Base-by-base conservation (phyloP, 2,113 vertebrate genomes). In the Stomatorhinus ivindoensis region DNA sequence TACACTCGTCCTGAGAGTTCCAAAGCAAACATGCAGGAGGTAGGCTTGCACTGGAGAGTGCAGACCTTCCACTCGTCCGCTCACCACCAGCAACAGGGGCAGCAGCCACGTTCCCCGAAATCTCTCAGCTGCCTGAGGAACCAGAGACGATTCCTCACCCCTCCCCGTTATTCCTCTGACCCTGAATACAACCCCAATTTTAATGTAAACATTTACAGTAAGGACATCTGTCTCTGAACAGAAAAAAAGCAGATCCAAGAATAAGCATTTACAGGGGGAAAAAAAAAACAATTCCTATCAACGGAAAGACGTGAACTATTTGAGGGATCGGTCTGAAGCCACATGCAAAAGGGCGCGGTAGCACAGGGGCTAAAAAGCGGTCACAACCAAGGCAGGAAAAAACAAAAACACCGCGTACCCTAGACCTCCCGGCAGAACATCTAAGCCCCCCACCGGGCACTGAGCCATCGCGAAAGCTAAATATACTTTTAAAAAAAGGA, bases 401-500 rank as follows among this genome's bases (percentile, higher is more conserved):
- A 84, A 84, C 82, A 80, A 82, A 69, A 80, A 53, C 50, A 65
- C 69, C 19, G 35, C 61, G 48, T 58, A 50, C 69, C 61, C 50
- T 80, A 55, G 90, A 89, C 24, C 88, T 39, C 7, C 42, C 24
- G 44, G 27, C 85, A 87, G 84, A 89, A 89, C 80, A 90, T 73
- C 86, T 87, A 6, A 76, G 87, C 92, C 90, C 39, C 11, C 61
- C 61, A 69, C 89, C 91, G 91, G 86, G 89, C 92, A 91, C 94
- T 90, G 93, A 91, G 84, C 51, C 89, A 91, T 92, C 42, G 7
- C 35, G 27, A 82, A 69, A 89, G 13, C 47, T 47, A 86, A 46
- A 73, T 31, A 88, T 83, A 3, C 65, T 9, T 58, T 8, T 6
- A 21, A 15, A 85, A 50, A 53, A 21, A 19, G 42, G 3, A 42